Evolutionary conservation across 2,797 vertebrate genomes (phyloP).

Genomic region (Fistularia commersonii): DNA sequence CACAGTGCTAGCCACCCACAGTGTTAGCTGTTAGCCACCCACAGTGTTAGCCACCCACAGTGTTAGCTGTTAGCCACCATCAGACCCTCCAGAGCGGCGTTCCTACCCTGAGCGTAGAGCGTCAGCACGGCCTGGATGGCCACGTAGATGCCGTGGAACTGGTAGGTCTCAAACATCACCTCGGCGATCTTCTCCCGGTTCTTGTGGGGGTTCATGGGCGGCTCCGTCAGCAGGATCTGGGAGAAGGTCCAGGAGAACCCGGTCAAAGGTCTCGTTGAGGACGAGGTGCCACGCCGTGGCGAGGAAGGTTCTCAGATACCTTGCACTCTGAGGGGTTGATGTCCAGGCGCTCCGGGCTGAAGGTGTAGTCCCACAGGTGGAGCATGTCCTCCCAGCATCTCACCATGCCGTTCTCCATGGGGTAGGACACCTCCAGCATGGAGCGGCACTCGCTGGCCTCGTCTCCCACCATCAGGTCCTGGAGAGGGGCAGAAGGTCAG

Average conservation of each 20-base stretch:
- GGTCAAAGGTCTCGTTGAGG: no score
- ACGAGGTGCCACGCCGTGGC: no score
- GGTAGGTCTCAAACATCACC: slow-evolving; percentile 82
- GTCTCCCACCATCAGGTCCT: slow-evolving; percentile 84
- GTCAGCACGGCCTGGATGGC: slow-evolving; percentile 83
- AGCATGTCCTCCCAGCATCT: slow-evolving; percentile 83
- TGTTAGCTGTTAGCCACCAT: no score
- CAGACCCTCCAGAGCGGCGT: no score
- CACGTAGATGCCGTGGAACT: slow-evolving; percentile 79
- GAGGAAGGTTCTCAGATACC: slow-evolving; percentile 36
- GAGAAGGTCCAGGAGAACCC: no score
- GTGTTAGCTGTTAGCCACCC: no score
- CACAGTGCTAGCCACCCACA: no score
- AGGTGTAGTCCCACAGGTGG: slow-evolving; percentile 83
- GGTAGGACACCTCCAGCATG: slow-evolving; percentile 81
- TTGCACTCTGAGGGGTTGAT: slow-evolving; percentile 74
- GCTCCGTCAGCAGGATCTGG: slow-evolving; percentile 78
- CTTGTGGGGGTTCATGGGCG: slow-evolving; percentile 81
- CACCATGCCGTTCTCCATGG: slow-evolving; percentile 85
- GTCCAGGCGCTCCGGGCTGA: slow-evolving; percentile 72
- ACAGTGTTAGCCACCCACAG: no score
- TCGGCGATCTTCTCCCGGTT: slow-evolving; percentile 82
- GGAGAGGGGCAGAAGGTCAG: not conserved
- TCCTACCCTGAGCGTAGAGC: slow-evolving; percentile 80
- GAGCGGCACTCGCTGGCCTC: slow-evolving; percentile 82